Evolutionary conservation across 2,113 vertebrate genomes (phyloP).

Genomic region (Atlantisia rogersi): DNA sequence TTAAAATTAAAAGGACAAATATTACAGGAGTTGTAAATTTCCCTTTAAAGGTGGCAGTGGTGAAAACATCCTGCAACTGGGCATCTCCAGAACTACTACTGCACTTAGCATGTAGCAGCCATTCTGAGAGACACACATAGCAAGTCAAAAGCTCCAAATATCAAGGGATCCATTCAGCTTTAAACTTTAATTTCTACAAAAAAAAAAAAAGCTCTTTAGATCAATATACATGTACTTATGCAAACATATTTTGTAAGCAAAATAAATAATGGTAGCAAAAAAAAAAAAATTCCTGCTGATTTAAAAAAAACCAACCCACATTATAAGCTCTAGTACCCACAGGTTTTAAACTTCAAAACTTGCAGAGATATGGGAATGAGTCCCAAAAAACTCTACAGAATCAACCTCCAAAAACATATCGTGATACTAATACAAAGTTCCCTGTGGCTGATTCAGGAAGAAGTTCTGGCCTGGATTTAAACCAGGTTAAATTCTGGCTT

Average conservation of each 20-base stretch:
- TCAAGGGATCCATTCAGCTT: neutral
- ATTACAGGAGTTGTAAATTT: constrained; percentile 38
- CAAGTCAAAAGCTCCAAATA: neutral
- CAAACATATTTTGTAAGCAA: neutral
- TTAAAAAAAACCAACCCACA: neutral
- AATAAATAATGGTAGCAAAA: neutral
- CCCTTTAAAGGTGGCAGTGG: neutral
- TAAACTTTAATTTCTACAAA: neutral
- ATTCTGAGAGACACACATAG: neutral
- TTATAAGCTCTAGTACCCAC: neutral
- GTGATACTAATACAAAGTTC: neutral
- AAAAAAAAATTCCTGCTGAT: neutral
- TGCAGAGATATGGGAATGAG: neutral
- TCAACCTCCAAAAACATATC: neutral
- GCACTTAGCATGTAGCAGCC: neutral
- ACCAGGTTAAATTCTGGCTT: neutral
- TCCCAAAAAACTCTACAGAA: neutral
- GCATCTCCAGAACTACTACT: neutral
- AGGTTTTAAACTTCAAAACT: neutral
- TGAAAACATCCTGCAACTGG: neutral
- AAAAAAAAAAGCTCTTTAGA: neutral
- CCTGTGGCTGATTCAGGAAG: neutral
- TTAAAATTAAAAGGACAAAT: constrained; percentile 63
- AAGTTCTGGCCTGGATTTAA: neutral
- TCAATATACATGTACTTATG: neutral